phyloP scores from a whole-genome alignment of 2,113 vertebrate genomes.

The Scomber scombrus region DNA sequence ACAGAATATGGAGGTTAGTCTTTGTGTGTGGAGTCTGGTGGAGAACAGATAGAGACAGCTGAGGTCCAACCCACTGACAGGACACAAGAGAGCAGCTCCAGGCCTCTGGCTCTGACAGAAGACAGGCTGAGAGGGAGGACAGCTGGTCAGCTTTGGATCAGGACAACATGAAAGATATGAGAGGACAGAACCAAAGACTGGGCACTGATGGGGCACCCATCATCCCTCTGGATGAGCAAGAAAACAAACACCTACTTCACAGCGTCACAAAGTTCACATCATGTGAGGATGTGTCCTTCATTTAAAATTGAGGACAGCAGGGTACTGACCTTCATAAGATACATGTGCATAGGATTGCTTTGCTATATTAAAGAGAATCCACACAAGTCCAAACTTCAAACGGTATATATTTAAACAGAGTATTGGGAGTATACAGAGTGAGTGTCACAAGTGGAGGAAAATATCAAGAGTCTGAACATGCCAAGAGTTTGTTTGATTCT shows the following conservation, averaged over 20 bases:
- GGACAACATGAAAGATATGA: neutral
- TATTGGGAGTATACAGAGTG: too few species aligned
- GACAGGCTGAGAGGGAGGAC: slow-evolving; percentile 28
- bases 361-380: too few species aligned
- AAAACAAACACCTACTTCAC: slow-evolving; percentile 27
- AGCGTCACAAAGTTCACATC: slow-evolving; percentile 18
- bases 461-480: too few species aligned
- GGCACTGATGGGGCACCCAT: slow-evolving; percentile 18
- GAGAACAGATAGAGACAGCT: slow-evolving; percentile 2
- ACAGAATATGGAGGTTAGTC: slow-evolving; percentile 1
- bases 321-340: too few species aligned
- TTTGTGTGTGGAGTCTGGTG: neutral
- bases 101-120: slow-evolving; percentile 45
- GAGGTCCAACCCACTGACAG: neutral
- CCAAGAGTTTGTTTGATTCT: too few species aligned
- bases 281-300: slow-evolving; percentile 27
- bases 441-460: too few species aligned
- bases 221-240: slow-evolving; percentile 9
- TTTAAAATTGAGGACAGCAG: neutral
- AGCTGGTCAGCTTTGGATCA: neutral
- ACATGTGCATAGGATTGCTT: too few species aligned
- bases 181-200: slow-evolving; percentile 32
- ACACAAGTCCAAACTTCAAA: too few species aligned
- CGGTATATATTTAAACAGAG: too few species aligned
- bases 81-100: slow-evolving; percentile 37